Base-by-base conservation (phyloP, 2,888 invertebrate genomes). In the Lordiphosa andalusiaca region DNA sequence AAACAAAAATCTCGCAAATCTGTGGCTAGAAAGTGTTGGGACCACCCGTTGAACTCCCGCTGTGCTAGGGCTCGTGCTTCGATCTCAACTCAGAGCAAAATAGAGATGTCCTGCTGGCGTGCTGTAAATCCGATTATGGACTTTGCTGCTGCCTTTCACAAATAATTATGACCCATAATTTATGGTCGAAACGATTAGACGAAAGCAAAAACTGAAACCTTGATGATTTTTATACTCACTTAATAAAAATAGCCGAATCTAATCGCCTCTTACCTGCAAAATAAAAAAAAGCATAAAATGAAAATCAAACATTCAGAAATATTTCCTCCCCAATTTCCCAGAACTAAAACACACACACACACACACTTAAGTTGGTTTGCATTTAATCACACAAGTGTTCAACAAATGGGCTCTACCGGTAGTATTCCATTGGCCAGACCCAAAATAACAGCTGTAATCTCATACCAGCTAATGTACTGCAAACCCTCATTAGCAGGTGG, bases 91-190 rank as follows among this genome's bases (percentile, higher is more conserved):
- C 25, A 25, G 25, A 25, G 7, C 55, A 47, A 56, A 67, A 81
- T 74, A 74, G 64, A 80, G 77, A 83, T 83, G 74, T 81, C 81
- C 81, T 73, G 83, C 83, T 83, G 83, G 60, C 58, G 69, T 46
- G 44, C 33, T 51, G 13, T 46, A 73, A 76, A 80, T 80, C 82
- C 82, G 82, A 80, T 80, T 80, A 80, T 65, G 48, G 72, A 73
- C 58, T 71, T 61, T 68, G 47, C 47, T 63, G 60, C 52, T 61
- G 59, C 53, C 62, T 63, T 65, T 59, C 25, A 36, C 38, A 9
- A 10, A 56, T 67, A 39, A 73, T 71, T 67, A 73, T 64, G 64
- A 46, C 51, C 68, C 64, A 65, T 80, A 73, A 80, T 71, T 82
- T 80, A 80, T 78, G 76, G 69, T 67, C 13, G 37, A 64, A 73